Base-by-base conservation (phyloP, 2,113 vertebrate genomes). In the Zosterops hypoxanthus region DNA sequence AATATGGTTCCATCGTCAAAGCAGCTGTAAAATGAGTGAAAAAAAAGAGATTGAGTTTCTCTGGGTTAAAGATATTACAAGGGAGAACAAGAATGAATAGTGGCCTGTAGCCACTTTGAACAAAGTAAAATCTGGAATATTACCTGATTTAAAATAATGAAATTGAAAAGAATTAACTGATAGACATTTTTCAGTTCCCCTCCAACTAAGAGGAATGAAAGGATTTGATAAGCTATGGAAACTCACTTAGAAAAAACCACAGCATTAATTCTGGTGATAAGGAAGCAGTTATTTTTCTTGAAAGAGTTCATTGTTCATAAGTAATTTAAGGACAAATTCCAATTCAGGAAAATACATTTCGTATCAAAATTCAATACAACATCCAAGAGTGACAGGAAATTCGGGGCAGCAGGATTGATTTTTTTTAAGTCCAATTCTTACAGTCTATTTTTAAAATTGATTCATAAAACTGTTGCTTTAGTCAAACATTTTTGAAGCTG, bases 271-370 rank as follows among this genome's bases (percentile, higher is more conserved):
- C 90, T 87, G 93, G 39, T 22, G 97, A 98, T 98, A 98, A 98
- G 96, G 91, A 95, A 94, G 82, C 41, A 80, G 90, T 70, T 91
- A 69, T n/a, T 97, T 95, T 94, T 79, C 90, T 78, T 92, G 49
- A 97, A 97, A 98, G 97, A 84, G 64, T 83, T 95, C 94, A 96
- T 97, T 98, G 96, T 98, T 97, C 86, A 26, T 33, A 93, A 95
- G 90, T 68, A 91, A 94, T 89, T 95, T 96, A 95, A 93, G 97
- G 97, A 97, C 96, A 97, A 97, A 97, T 94, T 97, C 95, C 82
- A 79, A 97, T 97, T 97, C 96, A 97, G 92, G 92, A 97, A 98
- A 95, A 94, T 68, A 88, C 84, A 95, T 96, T 97, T 97, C 72
- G 71, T 96, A 89, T 93, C 94, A 97, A 94, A 94, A 94, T 86